Base-by-base conservation (phyloP, 1,140 invertebrate genomes). In the Temnothorax nylanderi region DNA sequence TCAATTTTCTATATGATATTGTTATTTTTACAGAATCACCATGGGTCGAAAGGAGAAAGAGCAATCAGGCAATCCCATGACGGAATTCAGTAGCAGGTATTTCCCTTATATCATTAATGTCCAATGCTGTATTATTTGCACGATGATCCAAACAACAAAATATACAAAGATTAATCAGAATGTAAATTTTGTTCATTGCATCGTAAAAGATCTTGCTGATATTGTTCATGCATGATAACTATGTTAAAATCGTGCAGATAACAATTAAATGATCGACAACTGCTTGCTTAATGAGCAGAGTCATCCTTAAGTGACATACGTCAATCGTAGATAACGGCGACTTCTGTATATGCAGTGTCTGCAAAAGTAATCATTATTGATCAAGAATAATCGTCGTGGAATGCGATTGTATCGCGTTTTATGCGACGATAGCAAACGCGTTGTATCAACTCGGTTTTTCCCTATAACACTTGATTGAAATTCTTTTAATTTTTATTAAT, bases 11-110 rank as follows among this genome's bases (percentile, higher is more conserved):
- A 54, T 32, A 47, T 21, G 8, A 60, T 60, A 49, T 60, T 60
- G 2, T 60, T 71, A 3, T 64, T 67, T 0, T 87, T 87, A 32
- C 37, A 92, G 89, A 84, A 81, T 47, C 81, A 74, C 3, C 85
- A 93, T 94, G 94, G 92, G 88, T 71, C 93, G 92, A 49, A 89
- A 85, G 26, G 67, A 91, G 34, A 89, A 89, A 21, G 67, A 92
- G 56, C 81, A 37, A 74, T 86, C 75, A 54, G 93, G 87, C 2
- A 92, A 91, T 82, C 91, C 91, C 3, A 94, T 94, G 94, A 91
- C 92, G 65, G 93, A 94, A 34, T 94, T 94, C 60, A 94, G 86
- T 56, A 94, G 93, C 93, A 94, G 92, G 94, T 94, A 90, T 78
- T n/a, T 82, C 13, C 26, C 11, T 8, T 13, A 34, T 26, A 44